Percentiles rank a stretch among this genome's conserved stretches.
phyloP scores from a whole-genome alignment of 1,140 invertebrate genomes.

The Oryctes rhinoceros region DNA sequence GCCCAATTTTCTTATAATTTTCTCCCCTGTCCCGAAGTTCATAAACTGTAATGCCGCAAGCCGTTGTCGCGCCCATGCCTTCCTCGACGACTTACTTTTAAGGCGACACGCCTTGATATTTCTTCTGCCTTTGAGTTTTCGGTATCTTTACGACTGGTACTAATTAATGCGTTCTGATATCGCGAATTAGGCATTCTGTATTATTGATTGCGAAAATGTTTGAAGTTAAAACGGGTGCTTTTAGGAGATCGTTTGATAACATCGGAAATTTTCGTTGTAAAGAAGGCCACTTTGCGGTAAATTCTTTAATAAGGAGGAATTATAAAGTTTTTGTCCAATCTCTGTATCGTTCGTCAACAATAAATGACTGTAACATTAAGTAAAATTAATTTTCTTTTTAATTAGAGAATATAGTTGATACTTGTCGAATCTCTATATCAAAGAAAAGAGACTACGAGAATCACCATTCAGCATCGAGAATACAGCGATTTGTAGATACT shows the following conservation, averaged over 20 bases:
- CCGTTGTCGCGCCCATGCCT: background rate
- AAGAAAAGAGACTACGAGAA: too few relatives aligned
- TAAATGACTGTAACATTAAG: too few relatives aligned
- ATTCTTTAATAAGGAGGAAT: too few relatives aligned
- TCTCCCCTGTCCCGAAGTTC: background rate
- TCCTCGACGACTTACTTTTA: conserved; percentile 10
- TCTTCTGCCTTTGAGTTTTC: background rate
- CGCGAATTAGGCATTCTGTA: background rate
- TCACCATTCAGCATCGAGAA: too few relatives aligned
- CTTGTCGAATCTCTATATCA: too few relatives aligned
- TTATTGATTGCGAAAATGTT: conserved; percentile 22
- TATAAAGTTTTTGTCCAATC: too few relatives aligned
- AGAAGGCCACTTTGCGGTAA: too few relatives aligned
- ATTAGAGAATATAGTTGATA: too few relatives aligned
- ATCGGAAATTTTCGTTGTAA: too few relatives aligned
- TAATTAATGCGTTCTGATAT: background rate
- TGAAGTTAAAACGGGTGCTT: background rate
- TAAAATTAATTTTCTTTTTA: too few relatives aligned
- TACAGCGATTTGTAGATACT: too few relatives aligned
- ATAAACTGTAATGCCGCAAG: background rate
- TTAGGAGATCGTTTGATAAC: background rate
- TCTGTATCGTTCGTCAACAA: too few relatives aligned
- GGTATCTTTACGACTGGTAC: conserved; percentile 2
- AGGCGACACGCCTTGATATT: conserved; percentile 1
- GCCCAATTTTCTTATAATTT: conserved; percentile 19